Base-by-base conservation (phyloP, 2,888 invertebrate genomes). In the Tetranychus piercei region DNA sequence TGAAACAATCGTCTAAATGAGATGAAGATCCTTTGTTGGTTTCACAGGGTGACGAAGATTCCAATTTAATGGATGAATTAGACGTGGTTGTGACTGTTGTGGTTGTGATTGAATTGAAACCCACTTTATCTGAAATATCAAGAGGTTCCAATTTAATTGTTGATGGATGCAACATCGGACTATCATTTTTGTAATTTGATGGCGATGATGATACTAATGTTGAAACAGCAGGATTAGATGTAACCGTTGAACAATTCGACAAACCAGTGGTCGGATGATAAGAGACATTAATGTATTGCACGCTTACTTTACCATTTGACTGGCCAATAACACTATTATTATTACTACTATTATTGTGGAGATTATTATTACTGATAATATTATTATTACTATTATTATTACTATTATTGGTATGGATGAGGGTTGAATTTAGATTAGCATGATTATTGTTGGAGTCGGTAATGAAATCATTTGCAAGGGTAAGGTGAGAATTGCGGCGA, bases 241-340 rank as follows among this genome's bases (percentile, higher is more conserved):
- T 55, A 15, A 55, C 15, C 43, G 71, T 71, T 71, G 71, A 34
- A n/a, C n/a, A 22, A 71, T n/a, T 71, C 34, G 43, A 22, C n/a
- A n/a, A 34, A 71, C 71, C 44, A 44, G 8, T 34, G 34, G 34
- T 71, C 11, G n/a, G 11, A 71, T 67, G 9, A 44, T 71, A 71
- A 71, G 71, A 34, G 43, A 71, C 71, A 44, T 34, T 71, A n/a
- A 71, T n/a, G n/a, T 71, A 71, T 71, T 71, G 71, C 34, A 71
- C 71, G n/a, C 44, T 71, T n/a, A 71, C 9, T 71, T 44, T 71
- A 43, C 43, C 43, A 43, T 71, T 71, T 67, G 23, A 67, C 9
- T 67, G 20, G 9, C n/a, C n/a, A 67, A 67, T n/a, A 55, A 55
- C 55, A 55, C 55, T 55, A 55, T 55, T 55, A 55, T 55, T 55